Evolutionary conservation across 2,113 vertebrate species (phyloP).

Genomic region (Chaenocephalus aceratus): DNA sequence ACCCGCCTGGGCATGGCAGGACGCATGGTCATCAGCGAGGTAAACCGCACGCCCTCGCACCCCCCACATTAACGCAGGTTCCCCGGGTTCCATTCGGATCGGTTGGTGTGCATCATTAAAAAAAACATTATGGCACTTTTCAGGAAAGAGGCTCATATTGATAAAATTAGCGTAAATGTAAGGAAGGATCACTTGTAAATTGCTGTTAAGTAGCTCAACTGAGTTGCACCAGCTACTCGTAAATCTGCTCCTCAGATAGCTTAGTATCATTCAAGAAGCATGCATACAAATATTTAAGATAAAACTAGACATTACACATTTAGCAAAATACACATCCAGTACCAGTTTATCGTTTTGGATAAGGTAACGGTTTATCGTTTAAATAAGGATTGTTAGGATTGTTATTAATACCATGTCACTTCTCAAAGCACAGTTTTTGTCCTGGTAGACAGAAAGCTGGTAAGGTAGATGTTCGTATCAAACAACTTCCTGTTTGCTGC

Average conservation of each 20-base stretch:
- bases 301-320: too few species aligned
- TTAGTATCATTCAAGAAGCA: too few species aligned
- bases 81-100: background rate
- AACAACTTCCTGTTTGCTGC: conserved; percentile 20
- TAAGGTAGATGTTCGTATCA: conserved; percentile 5
- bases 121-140: background rate
- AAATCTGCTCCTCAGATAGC: background rate
- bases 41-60: conserved; percentile 56
- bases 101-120: conserved; percentile 19
- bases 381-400: too few species aligned
- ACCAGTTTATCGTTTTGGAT: too few species aligned
- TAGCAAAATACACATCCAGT: too few species aligned
- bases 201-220: background rate
- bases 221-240: background rate
- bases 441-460: background rate
- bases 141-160: background rate
- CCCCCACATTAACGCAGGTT: conserved; percentile 23
- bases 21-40: conserved; percentile 81
- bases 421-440: background rate
- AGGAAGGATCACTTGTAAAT: background rate
- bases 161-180: background rate
- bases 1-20: conserved; percentile 78
- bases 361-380: too few species aligned
- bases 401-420: background rate
- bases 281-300: too few species aligned